These are phyloP conservation scores for Pampus argenteus DNA, from an alignment of 2,797 vertebrate genomes.

Conservation along the genomic window DNA sequence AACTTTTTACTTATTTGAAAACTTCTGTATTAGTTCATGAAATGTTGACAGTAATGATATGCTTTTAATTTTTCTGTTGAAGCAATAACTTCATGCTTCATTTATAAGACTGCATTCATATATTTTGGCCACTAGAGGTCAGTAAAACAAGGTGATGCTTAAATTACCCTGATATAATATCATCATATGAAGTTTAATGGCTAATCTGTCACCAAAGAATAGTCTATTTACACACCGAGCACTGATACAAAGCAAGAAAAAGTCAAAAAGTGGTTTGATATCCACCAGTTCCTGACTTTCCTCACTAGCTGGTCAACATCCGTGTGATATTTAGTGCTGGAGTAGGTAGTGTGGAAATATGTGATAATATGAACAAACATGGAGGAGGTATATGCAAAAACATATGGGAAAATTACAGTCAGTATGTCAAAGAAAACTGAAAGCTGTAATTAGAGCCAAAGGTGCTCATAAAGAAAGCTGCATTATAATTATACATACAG, in stretches of 20 bases:
- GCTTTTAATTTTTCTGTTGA: not conserved
- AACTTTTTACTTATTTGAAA: too few relatives aligned
- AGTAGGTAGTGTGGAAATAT: not conserved
- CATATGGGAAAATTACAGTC: slow-evolving; percentile 22
- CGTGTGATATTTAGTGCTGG: too few relatives aligned
- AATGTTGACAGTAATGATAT: not conserved
- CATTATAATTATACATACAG: not conserved
- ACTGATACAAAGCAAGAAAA: not conserved
- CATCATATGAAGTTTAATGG: not conserved
- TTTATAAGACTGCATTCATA: not conserved
- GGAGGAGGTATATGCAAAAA: not conserved
- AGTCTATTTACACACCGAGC: too few relatives aligned
- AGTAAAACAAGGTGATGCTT: not conserved
- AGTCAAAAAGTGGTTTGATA: not conserved
- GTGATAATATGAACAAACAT: not conserved
- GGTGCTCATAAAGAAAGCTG: not conserved
- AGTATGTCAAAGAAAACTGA: slow-evolving; percentile 17
- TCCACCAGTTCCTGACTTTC: not conserved
- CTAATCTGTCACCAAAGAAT: not conserved
- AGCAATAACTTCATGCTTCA: not conserved
- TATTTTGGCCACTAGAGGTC: not conserved
- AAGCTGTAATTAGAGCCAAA: slow-evolving; percentile 21
- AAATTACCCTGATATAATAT: not conserved
- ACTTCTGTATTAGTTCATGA: not conserved
- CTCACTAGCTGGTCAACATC: not conserved